Base-by-base conservation (phyloP, 1,140 invertebrate species). In the Atta colombica region DNA sequence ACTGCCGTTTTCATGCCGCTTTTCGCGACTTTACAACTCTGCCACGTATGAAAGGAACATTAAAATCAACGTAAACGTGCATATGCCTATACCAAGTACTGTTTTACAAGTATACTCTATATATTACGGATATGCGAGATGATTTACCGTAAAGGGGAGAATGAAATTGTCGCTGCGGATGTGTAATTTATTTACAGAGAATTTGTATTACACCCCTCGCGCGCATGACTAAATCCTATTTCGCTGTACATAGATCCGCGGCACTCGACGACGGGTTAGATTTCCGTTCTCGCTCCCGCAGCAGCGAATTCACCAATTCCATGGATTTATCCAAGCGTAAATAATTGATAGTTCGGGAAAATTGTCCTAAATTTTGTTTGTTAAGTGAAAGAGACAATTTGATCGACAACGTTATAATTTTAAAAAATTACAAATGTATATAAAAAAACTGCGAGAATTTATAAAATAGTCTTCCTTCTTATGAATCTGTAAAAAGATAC, bases 111-210 rank as follows among this genome's bases (percentile, higher is more conserved):
- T 39, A 18, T n/a, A 63, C 60, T 63, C 25, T 35, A 12, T 35
- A 12, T 35, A 61, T 72, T 60, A 49, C 39, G 14, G n/a, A 60
- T 60, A 60, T 21, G 28, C 77, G 35, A 53, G 5, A 51, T 35
- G 75, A 84, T 84, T 82, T 74, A 61, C 69, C 28, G 39, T 49
- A 69, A 49, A 63, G 58, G n/a, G 45, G 18, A 82, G 78, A 88
- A 68, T 71, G 77, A 87, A 87, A 82, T 60, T 49, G 65, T 63
- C n/a, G 28, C 60, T 14, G 39, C 75, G 25, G 21, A 66, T 53
- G 28, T 35, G 49, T 77, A 80, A 89, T 89, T 88, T 88, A 72
- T 86, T 86, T 77, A 63, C 51, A 53, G 66, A 45, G 69, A 89
- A 89, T 89, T 77, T 63, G 75, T 21, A 60, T 45, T 55, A 55